Evolutionary conservation across 2,113 vertebrate species (phyloP), one percentile per base, ranked within the genome.

Genomic region (Psittacula cyanocephala): DNA sequence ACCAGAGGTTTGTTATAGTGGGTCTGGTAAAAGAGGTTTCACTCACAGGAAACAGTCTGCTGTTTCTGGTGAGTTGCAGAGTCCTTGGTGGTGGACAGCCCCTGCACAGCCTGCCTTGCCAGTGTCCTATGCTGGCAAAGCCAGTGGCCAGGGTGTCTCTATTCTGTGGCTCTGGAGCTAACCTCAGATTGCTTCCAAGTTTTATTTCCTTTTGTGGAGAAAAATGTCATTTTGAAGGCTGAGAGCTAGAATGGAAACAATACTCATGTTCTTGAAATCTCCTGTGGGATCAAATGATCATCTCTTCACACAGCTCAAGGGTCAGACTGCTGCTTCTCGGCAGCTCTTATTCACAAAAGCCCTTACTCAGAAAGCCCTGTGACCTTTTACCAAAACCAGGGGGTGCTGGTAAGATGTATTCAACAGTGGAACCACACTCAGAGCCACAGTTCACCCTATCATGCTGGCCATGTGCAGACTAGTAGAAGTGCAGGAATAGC

Each of bases 91-190:
- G 18, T 18, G 9, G 17, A 4, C 35, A 81, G 55, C 29, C 57
- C 28, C 29, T 1, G 0, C 35, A 13, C 35, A 71, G 35, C 18
- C 62, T 6, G 1, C 13, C 29, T 11, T 12, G 24, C 2, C 2
- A 64, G 10, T 44, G 20, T 41, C 67, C 35, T 41, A 19, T 44
- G 57, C 41, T 0, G 1, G 18, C 60, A 71, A 14, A 82, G 31
- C 47, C 55, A 14, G 15, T 71, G 69, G 60, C n/a, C 60, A 55
- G 47, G 13, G 23, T 1, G 16, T 29, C 31, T n/a, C 37, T n/a
- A 1, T 65, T 89, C 31, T 41, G 13, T 1, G 1, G 35, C 35
- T 78, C 43, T 87, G 39, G 17, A 92, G 27, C 57, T 64, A 65
- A 31, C 23, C 28, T 2, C 24, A 44, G 14, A 49, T 44, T 62